These are phyloP conservation scores for Hyposmocoma kahamanoa DNA, from an alignment of 1,140 invertebrate species.

Conservation along the genomic window DNA sequence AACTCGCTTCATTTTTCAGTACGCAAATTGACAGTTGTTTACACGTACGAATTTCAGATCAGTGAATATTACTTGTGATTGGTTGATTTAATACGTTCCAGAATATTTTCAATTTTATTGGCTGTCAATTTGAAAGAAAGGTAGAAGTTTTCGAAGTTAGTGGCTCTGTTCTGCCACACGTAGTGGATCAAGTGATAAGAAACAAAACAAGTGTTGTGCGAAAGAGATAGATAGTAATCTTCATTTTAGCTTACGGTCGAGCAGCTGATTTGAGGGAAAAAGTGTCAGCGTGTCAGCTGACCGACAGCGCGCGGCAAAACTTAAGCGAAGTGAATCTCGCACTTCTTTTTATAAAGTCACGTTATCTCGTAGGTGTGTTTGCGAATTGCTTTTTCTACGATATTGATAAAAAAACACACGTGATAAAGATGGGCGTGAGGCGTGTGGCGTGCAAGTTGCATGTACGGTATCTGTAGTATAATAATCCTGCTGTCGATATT, in stretches of 20 bases:
- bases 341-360: no score
- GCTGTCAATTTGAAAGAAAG: slow-evolving; percentile 7
- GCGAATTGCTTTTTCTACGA: no score
- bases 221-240: slow-evolving; percentile 29
- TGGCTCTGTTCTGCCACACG: slow-evolving; percentile 14
- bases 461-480: no score
- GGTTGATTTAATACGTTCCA: slow-evolving; percentile 15
- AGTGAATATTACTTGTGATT: slow-evolving; percentile 16
- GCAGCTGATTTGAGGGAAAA: slow-evolving; percentile 21
- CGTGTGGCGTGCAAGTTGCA: no score
- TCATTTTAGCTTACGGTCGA: slow-evolving; percentile 8
- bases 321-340: slow-evolving; percentile 3
- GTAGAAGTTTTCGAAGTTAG: no score
- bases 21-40: slow-evolving; percentile 32
- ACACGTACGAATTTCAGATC: slow-evolving; percentile 41
- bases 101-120: slow-evolving; percentile 14
- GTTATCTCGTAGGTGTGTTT: no score
- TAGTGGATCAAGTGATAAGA: slow-evolving; percentile 31
- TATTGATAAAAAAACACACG: no score
- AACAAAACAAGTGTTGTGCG: slow-evolving; percentile 26
- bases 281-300: slow-evolving; percentile 24
- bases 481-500: no score
- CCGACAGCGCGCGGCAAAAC: slow-evolving; percentile 26
- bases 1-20: slow-evolving; percentile 49
- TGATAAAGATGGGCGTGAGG: no score